Percentiles rank a stretch among this genome's conserved stretches.
phyloP scores from a whole-genome alignment of 2,888 invertebrate species.

The Bhutanitis thaidina region DNA sequence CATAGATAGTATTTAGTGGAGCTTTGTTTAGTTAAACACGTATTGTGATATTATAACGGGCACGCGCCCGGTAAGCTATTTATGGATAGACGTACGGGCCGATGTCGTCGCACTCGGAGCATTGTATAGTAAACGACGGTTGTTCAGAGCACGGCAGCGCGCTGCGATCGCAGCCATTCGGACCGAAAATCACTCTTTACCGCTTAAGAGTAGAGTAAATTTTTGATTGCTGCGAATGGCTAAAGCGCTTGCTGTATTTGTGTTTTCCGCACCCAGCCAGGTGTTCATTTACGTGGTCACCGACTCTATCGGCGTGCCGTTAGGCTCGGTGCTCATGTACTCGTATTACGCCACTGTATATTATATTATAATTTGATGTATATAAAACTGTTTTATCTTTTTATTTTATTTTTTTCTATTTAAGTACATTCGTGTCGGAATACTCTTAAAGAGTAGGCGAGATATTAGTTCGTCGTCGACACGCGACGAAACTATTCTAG shows the following conservation, averaged over 20 bases:
- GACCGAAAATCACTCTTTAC: not conserved
- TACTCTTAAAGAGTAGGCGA: slow-evolving; percentile 55
- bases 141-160: not conserved
- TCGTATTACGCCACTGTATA: slow-evolving; percentile 40
- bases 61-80: slow-evolving; percentile 64
- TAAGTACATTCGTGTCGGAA: slow-evolving; percentile 56
- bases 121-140: slow-evolving; percentile 1
- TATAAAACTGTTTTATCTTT: slow-evolving; percentile 49
- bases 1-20: slow-evolving; percentile 57
- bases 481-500: slow-evolving; percentile 26
- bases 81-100: slow-evolving; percentile 37
- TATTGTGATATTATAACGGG: slow-evolving; percentile 74
- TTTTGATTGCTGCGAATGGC: not conserved
- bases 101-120: slow-evolving; percentile 21
- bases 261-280: not conserved
- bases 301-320: slow-evolving; percentile 11
- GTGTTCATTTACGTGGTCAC: not conserved
- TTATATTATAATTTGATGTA: slow-evolving; percentile 73
- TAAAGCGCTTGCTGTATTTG: not conserved
- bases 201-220: not conserved
- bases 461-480: slow-evolving; percentile 29
- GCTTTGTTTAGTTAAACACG: slow-evolving; percentile 66
- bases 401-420: slow-evolving; percentile 64
- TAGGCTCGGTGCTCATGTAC: slow-evolving; percentile 16
- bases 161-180: not conserved